Conservation (phyloP, 2,113 vertebrate genomes). For the Laticauda colubrina region DNA sequence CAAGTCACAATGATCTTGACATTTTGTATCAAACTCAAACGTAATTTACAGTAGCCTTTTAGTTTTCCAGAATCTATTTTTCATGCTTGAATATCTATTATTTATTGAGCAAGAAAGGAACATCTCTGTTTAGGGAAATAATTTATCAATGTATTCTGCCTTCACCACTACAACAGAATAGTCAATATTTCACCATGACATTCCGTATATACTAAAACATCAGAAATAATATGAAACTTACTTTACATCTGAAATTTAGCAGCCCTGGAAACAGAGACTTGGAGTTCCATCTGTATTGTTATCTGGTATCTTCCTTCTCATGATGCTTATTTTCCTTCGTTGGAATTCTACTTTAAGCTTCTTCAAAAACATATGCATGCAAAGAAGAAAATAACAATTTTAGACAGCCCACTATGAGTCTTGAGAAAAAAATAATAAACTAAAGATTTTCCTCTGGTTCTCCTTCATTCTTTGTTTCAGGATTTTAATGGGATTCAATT, state of each 20-base stretch:
- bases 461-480: neutral
- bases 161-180: neutral
- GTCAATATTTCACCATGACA: neutral
- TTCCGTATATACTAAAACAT: neutral
- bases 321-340: neutral
- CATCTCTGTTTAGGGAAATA: neutral
- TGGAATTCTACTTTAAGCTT: neutral
- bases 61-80: neutral
- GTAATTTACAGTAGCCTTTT: neutral
- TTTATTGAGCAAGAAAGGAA: neutral
- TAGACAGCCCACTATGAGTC: neutral
- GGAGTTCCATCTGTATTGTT: neutral
- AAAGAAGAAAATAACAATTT: neutral
- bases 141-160: neutral
- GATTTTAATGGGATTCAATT: neutral
- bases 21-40: neutral
- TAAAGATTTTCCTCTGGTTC: neutral
- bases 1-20: neutral
- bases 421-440: neutral
- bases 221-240: neutral
- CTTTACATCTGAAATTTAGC: neutral
- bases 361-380: neutral
- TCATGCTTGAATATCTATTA: neutral
- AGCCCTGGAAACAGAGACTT: neutral
- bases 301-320: neutral